Evolutionary conservation across 1,140 invertebrate genomes (phyloP).

Genomic region (Nasonia longicornis): DNA sequence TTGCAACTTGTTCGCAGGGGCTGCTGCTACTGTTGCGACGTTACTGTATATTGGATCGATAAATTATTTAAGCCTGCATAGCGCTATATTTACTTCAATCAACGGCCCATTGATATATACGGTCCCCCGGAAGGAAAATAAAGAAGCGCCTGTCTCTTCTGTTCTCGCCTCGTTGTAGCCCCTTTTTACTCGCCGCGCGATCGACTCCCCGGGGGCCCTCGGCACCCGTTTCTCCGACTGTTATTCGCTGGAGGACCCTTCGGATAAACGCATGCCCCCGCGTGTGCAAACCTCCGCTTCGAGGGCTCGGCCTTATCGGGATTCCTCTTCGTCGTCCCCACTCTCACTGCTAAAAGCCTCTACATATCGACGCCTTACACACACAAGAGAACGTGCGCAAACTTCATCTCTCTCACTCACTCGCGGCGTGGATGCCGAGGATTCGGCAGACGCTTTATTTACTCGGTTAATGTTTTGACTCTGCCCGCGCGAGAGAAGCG

Average conservation of each 20-base stretch:
- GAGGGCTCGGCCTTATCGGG: constrained; percentile 28
- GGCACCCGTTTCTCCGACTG: constrained; percentile 20
- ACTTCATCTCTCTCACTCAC: constrained; percentile 1
- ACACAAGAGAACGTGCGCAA: constrained; percentile 10
- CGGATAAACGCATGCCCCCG: constrained; percentile 28
- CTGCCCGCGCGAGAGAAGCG: background rate
- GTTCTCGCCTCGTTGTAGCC: constrained; percentile 8
- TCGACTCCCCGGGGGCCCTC: background rate
- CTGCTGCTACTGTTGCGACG: too few relatives aligned
- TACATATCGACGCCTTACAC: background rate
- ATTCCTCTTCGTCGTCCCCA: too few relatives aligned
- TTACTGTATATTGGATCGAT: too few relatives aligned
- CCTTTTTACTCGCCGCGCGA: background rate
- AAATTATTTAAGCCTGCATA: too few relatives aligned
- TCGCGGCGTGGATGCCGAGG: too few relatives aligned
- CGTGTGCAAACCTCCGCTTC: background rate
- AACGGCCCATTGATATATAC: too few relatives aligned
- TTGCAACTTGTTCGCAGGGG: background rate
- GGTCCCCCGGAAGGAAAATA: background rate
- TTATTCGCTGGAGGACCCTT: constrained; percentile 19
- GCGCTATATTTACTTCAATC: too few relatives aligned
- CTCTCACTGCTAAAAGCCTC: background rate
- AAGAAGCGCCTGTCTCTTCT: background rate
- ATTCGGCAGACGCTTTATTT: constrained; percentile 16
- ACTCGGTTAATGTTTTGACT: constrained; percentile 37